A percentile compares a stretch with the other conserved stretches of the same genome.
phyloP scores from a whole-genome alignment of 2,888 invertebrate genomes.

The Diarsia dahlii region DNA sequence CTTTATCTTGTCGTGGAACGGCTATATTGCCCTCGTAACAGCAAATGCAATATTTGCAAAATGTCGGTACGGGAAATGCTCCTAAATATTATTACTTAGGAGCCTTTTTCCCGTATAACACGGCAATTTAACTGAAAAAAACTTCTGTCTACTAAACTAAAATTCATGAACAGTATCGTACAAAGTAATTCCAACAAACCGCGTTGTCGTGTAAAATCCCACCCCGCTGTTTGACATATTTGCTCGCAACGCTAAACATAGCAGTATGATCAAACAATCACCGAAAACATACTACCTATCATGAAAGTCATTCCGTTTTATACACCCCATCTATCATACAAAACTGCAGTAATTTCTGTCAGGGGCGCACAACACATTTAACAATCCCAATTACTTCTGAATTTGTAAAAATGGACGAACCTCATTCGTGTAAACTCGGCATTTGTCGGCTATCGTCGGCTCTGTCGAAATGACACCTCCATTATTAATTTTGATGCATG shows the following conservation, averaged over 20 bases:
- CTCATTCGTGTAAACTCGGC: constrained; percentile 29
- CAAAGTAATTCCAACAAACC: constrained; percentile 8
- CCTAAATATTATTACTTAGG: no score
- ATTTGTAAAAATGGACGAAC: constrained; percentile 25
- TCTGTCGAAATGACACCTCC: constrained; percentile 29
- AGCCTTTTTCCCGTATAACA: no score
- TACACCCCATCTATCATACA: constrained; percentile 23
- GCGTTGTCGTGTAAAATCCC: not conserved
- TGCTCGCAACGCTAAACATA: constrained; percentile 14
- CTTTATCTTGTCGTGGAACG: no score
- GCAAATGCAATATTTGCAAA: no score
- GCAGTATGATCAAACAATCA: constrained; percentile 30
- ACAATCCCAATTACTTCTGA: constrained; percentile 37
- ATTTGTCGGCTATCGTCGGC: constrained; percentile 39
- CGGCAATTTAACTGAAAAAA: not conserved
- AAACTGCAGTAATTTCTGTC: constrained; percentile 39
- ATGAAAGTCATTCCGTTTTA: constrained; percentile 12
- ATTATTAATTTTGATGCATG: constrained; percentile 60
- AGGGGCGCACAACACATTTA: constrained; percentile 7
- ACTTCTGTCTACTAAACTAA: no score
- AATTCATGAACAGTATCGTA: not conserved
- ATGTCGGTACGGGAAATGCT: no score
- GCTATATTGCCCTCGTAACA: no score
- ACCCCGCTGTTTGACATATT: constrained; percentile 14
- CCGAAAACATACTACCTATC: constrained; percentile 36